Conservation (phyloP, 2,113 vertebrate species). For the Pterocles gutturalis region DNA sequence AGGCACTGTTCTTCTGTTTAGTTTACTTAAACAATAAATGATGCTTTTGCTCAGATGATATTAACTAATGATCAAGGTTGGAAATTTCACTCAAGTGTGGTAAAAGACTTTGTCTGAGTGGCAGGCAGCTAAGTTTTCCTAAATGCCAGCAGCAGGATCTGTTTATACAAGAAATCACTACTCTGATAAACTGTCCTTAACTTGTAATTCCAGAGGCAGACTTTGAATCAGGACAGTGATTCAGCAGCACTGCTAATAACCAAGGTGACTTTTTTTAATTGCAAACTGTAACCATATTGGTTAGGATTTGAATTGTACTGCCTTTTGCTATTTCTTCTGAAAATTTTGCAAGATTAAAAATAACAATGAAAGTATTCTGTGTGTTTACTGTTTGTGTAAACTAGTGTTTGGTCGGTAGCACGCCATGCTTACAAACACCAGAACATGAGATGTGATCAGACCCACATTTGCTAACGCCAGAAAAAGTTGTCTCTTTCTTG, state of each 20-base stretch:
- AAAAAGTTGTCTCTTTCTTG: neutral
- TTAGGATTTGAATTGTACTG: neutral
- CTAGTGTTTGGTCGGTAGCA: neutral
- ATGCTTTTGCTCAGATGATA: neutral
- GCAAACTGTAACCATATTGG: neutral
- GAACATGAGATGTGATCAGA: neutral
- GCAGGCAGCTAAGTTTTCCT: neutral
- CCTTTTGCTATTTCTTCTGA: neutral
- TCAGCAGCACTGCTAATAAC: neutral
- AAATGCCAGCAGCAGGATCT: constrained; percentile 2
- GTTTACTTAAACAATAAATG: constrained; percentile 44
- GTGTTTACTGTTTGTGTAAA: neutral
- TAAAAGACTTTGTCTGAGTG: constrained; percentile 12
- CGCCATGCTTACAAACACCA: neutral
- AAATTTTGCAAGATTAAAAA: neutral
- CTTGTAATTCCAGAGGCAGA: constrained; percentile 23
- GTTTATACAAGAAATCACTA: constrained; percentile 12
- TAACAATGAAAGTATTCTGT: neutral
- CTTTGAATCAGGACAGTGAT: neutral
- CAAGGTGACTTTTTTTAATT: neutral
- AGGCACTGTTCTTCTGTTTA: neutral
- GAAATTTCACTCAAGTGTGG: constrained; percentile 35
- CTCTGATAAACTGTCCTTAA: constrained; percentile 19
- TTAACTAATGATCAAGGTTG: constrained; percentile 53
- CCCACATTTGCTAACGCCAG: accelerated